Conservation (phyloP, 2,113 vertebrate species). For the Crotalus viridis region DNA sequence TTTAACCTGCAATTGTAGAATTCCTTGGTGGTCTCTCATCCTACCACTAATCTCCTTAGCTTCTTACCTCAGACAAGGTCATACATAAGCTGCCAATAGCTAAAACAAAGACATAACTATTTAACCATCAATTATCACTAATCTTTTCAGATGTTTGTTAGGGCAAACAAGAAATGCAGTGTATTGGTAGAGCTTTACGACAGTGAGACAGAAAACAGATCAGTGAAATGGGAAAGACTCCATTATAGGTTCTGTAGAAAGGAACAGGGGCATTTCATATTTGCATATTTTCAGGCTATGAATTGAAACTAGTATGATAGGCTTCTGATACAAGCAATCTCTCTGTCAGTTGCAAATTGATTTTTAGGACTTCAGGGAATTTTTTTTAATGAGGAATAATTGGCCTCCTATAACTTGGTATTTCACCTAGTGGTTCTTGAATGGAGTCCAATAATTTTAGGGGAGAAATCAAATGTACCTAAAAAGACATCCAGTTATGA, state of each 20-base stretch:
- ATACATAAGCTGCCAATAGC: background rate
- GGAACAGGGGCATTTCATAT: background rate
- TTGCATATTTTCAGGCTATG: background rate
- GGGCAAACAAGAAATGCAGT: background rate
- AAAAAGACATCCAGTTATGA: slow-evolving; percentile 12
- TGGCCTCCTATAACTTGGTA: slow-evolving; percentile 41
- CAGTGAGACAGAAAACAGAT: background rate
- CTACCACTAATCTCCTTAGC: background rate
- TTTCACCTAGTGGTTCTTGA: slow-evolving; percentile 33
- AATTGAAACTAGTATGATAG: background rate
- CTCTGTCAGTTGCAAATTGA: background rate
- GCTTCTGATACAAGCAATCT: background rate
- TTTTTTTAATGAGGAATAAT: background rate
- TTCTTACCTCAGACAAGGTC: background rate
- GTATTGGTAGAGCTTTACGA: background rate
- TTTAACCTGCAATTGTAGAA: background rate
- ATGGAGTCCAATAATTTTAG: slow-evolving; percentile 28
- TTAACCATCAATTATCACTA: background rate
- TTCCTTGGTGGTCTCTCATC: background rate
- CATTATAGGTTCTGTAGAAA: background rate
- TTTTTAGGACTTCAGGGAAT: background rate
- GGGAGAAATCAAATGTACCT: slow-evolving; percentile 18
- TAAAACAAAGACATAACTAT: background rate
- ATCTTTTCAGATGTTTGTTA: background rate
- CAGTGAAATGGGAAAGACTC: background rate